Percentiles rank a stretch among this genome's conserved stretches.
phyloP scores from a whole-genome alignment of 2,797 vertebrate genomes.

The Mycteria americana region DNA sequence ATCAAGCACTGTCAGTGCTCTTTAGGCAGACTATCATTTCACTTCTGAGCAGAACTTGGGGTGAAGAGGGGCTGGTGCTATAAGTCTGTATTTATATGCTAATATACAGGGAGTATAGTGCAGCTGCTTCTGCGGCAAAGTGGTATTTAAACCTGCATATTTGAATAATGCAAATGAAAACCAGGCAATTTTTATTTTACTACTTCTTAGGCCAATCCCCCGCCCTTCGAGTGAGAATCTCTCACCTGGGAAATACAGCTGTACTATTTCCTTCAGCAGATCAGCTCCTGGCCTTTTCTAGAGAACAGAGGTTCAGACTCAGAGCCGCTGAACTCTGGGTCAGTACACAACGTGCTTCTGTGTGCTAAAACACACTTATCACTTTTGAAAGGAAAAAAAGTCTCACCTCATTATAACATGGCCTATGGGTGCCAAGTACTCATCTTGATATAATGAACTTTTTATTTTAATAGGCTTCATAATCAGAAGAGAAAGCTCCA shows the following conservation, averaged over 20 bases:
- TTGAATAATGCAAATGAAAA: constrained; percentile 9
- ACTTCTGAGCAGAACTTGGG: background rate
- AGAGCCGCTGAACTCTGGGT: constrained; percentile 29
- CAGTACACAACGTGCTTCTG: background rate
- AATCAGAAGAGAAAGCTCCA: constrained; percentile 14
- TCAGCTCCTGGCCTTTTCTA: constrained; percentile 22
- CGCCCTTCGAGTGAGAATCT: background rate
- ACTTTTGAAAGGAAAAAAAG: constrained; percentile 19
- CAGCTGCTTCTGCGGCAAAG: background rate
- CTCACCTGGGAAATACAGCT: constrained; percentile 10
- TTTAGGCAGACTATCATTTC: background rate
- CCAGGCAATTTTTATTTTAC: background rate
- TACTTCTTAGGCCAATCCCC: background rate
- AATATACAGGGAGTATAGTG: background rate
- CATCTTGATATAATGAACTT: constrained; percentile 52
- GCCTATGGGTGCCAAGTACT: constrained; percentile 61
- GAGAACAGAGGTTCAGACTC: background rate
- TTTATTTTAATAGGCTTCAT: constrained; percentile 43
- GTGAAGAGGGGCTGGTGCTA: background rate
- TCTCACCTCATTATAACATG: constrained; percentile 69
- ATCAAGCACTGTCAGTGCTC: constrained; percentile 16
- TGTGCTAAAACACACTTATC: background rate
- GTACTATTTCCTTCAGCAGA: background rate
- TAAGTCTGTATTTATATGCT: background rate
- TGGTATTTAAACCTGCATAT: background rate